These are phyloP conservation scores for Agonopterix arenella DNA, from an alignment of 2,888 invertebrate genomes.

Conservation along the genomic window DNA sequence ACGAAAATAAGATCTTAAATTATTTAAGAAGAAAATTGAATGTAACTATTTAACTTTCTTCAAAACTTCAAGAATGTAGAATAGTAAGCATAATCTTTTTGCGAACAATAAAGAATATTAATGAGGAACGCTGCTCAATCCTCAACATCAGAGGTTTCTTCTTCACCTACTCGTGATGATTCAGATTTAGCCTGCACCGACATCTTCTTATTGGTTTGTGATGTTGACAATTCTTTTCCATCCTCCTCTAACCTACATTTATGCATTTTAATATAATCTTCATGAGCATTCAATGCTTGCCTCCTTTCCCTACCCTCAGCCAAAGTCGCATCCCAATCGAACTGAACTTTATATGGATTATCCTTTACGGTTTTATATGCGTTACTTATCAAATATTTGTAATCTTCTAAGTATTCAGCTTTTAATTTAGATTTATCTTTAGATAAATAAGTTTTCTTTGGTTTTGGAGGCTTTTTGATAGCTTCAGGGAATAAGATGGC, in stretches of 20 bases:
- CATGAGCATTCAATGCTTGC: slow-evolving; percentile 56
- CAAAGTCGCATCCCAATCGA: slow-evolving; percentile 76
- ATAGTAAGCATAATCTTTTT: too few species aligned
- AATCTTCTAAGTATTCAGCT: slow-evolving; percentile 52
- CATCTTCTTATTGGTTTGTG: too few species aligned
- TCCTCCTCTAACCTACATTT: slow-evolving; percentile 42
- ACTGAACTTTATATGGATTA: slow-evolving; percentile 65
- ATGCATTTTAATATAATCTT: slow-evolving; percentile 48
- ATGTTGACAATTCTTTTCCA: neutral
- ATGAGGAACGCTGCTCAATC: too few species aligned
- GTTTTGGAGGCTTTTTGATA: slow-evolving; percentile 59
- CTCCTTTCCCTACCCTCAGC: slow-evolving; percentile 69
- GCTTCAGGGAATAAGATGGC: slow-evolving; percentile 79
- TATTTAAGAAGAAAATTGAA: too few species aligned
- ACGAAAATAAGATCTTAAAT: too few species aligned
- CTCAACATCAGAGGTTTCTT: too few species aligned
- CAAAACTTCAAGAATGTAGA: too few species aligned
- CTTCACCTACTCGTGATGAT: too few species aligned
- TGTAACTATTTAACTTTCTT: too few species aligned
- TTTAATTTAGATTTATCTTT: slow-evolving; percentile 54
- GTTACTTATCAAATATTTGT: slow-evolving; percentile 34
- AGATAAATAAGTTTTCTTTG: slow-evolving; percentile 57
- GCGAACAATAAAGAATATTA: too few species aligned
- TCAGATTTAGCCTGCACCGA: too few species aligned
- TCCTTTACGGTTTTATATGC: slow-evolving; percentile 55